Evolutionary conservation across 2,888 invertebrate species (phyloP).

Genomic region (Hypomecis atomaria): DNA sequence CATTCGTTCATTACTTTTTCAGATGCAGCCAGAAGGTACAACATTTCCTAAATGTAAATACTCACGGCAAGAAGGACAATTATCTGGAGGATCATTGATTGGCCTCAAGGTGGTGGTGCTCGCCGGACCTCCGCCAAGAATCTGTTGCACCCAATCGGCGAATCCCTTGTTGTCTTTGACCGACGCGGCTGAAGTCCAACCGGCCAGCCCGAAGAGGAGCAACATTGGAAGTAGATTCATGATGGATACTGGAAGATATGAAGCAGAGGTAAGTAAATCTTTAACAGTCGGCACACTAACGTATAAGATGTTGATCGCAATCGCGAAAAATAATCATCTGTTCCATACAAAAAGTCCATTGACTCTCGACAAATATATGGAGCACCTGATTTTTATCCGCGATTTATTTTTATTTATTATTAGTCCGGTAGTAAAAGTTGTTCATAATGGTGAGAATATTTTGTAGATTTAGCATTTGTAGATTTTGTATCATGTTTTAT

Average conservation of each 20-base stretch:
- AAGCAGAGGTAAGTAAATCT: background rate
- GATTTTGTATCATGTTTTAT: too few species aligned
- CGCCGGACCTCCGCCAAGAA: constrained; percentile 61
- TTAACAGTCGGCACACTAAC: background rate
- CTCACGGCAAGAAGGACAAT: constrained; percentile 84
- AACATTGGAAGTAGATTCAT: constrained; percentile 62
- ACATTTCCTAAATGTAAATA: constrained; percentile 29
- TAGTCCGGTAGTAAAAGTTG: too few species aligned
- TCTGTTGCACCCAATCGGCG: constrained; percentile 74
- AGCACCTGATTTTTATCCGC: too few species aligned
- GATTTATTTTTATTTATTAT: too few species aligned
- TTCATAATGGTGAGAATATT: too few species aligned
- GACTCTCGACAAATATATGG: too few species aligned
- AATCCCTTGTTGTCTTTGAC: constrained; percentile 64
- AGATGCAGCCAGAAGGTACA: background rate
- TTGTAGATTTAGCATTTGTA: too few species aligned
- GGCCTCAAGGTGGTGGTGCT: constrained; percentile 59
- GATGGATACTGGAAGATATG: constrained; percentile 28
- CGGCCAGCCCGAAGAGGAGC: constrained; percentile 49
- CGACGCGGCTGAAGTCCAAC: constrained; percentile 46
- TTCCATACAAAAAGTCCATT: too few species aligned
- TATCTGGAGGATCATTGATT: constrained; percentile 60
- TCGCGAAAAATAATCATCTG: too few species aligned
- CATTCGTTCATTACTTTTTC: background rate
- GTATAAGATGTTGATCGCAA: background rate